These are phyloP conservation scores for Galbula dea DNA, from an alignment of 2,113 vertebrate genomes.

Conservation along the genomic window DNA sequence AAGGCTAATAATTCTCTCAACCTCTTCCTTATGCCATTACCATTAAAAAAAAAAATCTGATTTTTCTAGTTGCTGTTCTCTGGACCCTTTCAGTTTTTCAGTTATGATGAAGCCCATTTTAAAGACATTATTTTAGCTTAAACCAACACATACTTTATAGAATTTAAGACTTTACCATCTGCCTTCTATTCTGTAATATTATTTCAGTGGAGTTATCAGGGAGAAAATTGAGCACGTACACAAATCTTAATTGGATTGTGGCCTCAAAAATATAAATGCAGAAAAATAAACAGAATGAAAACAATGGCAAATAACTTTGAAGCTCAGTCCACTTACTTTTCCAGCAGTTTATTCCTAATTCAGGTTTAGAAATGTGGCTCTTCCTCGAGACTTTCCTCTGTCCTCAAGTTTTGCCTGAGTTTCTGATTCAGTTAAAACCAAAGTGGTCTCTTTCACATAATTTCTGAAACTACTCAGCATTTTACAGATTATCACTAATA, in stretches of 20 bases:
- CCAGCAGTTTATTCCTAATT: neutral
- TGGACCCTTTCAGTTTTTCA: neutral
- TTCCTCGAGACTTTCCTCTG: neutral
- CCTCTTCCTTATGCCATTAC: neutral
- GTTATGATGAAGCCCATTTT: neutral
- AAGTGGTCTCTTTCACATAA: neutral
- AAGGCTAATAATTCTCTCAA: neutral
- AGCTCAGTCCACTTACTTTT: neutral
- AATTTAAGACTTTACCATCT: neutral
- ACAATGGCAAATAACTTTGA: neutral
- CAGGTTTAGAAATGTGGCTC: neutral
- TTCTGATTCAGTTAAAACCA: neutral
- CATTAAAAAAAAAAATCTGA: neutral
- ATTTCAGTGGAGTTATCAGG: neutral
- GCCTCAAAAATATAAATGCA: neutral
- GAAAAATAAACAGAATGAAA: neutral
- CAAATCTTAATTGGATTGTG: neutral
- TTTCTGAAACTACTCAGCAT: neutral
- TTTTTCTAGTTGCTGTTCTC: neutral
- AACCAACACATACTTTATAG: neutral
- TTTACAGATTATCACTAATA: neutral
- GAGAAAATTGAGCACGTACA: neutral
- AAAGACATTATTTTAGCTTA: neutral
- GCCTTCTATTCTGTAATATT: neutral
- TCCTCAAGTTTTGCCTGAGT: neutral